Conservation (phyloP, 2,888 invertebrate species). For the Magallana nippona region DNA sequence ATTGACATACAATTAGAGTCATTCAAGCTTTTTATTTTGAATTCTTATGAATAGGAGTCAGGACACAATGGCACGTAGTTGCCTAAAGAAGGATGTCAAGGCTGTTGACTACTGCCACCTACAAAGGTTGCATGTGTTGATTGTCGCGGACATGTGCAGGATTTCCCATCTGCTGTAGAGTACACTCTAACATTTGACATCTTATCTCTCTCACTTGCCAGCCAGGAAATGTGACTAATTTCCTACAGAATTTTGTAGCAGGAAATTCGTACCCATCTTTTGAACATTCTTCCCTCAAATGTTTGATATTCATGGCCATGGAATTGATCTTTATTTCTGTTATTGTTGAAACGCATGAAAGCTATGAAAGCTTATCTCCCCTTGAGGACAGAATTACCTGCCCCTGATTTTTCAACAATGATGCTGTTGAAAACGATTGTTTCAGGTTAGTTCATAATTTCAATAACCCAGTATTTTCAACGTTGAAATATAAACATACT, state of each 20-base stretch:
- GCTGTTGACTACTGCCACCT: background rate
- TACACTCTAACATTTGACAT: background rate
- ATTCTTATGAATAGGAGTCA: too few species aligned
- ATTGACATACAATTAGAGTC: too few species aligned
- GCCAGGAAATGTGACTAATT: constrained; percentile 30
- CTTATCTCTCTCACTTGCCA: constrained; percentile 1
- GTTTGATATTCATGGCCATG: constrained; percentile 12
- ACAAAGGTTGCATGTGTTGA: constrained; percentile 16
- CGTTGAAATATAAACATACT: too few species aligned
- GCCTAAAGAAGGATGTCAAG: background rate
- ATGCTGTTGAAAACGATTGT: constrained; percentile 18
- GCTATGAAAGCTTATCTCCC: background rate
- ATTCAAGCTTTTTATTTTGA: too few species aligned
- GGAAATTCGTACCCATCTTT: constrained; percentile 18
- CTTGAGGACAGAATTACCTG: background rate
- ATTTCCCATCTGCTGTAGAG: constrained; percentile 4
- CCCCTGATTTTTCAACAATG: background rate
- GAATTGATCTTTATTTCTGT: background rate
- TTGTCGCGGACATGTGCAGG: constrained; percentile 8
- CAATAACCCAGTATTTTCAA: background rate
- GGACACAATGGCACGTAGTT: background rate
- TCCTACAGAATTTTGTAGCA: constrained; percentile 32
- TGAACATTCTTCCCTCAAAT: constrained; percentile 8
- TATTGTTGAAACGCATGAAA: background rate
- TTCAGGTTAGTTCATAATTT: constrained; percentile 16